Conservation (phyloP, 2,113 vertebrate species). For the Tragulus kanchil region DNA sequence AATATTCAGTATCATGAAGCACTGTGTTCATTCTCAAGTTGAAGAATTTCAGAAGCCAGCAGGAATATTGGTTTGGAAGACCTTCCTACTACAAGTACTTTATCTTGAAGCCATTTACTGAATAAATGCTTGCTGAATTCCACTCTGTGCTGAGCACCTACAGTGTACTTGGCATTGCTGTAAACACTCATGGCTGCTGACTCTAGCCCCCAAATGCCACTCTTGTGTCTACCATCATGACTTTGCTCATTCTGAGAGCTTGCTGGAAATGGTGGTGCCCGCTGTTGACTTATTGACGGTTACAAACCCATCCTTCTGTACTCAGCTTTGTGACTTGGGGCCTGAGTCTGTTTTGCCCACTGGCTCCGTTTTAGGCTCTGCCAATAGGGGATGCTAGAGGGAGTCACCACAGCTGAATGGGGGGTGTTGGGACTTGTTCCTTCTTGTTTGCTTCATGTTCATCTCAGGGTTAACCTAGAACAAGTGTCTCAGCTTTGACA, state of each 20-base stretch:
- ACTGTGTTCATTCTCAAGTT: not conserved
- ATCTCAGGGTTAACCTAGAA: not conserved
- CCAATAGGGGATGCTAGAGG: not conserved
- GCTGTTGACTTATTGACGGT: not conserved
- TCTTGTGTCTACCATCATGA: not conserved
- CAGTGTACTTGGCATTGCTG: not conserved
- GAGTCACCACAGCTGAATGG: not conserved
- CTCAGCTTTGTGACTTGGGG: not conserved
- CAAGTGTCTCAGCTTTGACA: too few species aligned
- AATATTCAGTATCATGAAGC: not conserved
- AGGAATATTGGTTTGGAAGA: not conserved
- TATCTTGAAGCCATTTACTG: not conserved
- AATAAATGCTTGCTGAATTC: not conserved
- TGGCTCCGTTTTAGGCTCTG: not conserved
- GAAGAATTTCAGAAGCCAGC: not conserved
- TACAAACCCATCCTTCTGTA: not conserved
- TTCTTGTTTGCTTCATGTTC: not conserved
- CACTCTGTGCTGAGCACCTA: not conserved
- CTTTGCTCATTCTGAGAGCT: not conserved
- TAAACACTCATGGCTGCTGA: not conserved
- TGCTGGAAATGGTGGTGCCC: not conserved
- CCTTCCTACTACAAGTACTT: not conserved
- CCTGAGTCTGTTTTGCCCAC: not conserved
- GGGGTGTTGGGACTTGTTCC: not conserved
- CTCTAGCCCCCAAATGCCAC: not conserved